phyloP scores from a whole-genome alignment of 2,797 vertebrate species.

The Rousettus madagascariensis region DNA sequence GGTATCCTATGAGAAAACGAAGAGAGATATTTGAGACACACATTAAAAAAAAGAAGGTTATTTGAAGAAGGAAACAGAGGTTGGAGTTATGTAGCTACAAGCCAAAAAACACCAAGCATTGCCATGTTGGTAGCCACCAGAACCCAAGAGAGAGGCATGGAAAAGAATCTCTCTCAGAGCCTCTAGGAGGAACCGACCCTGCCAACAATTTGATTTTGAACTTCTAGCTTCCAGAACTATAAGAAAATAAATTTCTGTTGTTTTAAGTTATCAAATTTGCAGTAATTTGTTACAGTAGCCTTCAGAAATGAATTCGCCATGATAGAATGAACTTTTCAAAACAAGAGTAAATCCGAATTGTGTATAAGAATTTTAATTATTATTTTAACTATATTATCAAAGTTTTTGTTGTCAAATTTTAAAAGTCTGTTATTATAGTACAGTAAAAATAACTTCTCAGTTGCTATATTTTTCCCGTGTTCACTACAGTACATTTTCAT shows the following conservation, averaged over 20 bases:
- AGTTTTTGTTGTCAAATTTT: neutral
- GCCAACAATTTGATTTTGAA: neutral
- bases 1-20: neutral
- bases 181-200: neutral
- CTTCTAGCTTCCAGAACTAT: neutral
- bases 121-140: neutral
- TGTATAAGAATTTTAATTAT: neutral
- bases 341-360: neutral
- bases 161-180: neutral
- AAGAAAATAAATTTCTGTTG: neutral
- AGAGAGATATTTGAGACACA: neutral
- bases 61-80: neutral
- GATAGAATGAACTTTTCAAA: neutral
- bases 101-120: neutral
- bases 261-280: neutral
- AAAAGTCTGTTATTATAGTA: neutral
- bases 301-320: neutral
- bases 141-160: neutral
- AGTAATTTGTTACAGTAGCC: neutral
- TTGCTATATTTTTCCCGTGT: neutral
- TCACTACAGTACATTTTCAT: neutral
- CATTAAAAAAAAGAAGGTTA: neutral
- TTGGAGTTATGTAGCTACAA: neutral
- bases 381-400: neutral
- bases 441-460: neutral